Evolutionary conservation across 2,797 vertebrate species (phyloP), one percentile per base, ranked within the genome.

Genomic region (Cossypha niveicapilla): DNA sequence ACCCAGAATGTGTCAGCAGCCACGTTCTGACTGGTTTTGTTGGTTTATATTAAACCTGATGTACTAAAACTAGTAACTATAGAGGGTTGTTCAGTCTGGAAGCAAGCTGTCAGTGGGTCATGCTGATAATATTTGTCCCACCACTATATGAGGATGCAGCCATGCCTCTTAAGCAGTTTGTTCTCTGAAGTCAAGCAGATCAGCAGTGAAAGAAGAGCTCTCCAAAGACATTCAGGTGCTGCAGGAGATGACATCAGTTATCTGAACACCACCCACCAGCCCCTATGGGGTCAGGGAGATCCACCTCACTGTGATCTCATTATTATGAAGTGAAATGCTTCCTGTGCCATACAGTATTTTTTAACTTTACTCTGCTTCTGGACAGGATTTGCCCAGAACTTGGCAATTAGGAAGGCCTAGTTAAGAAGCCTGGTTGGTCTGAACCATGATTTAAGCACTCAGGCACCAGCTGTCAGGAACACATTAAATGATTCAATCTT

Each of bases 401-500:
- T 65, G 35, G 44, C 51, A 68, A 19, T 51, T 72, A 62, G 47
- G 35, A 54, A 50, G 25, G 32, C 42, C 83, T 58, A 57, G 27
- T 47, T 74, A 54, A 74, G 50, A 47, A 75, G n/a, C 41, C 47
- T 82, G 60, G 3, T 44, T 68, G 39, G 42, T 47, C 22, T 57
- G 53, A 75, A 41, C 37, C 19, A 7, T 6, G 6, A 32, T 54
- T 9, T 42, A 17, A 86, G 30, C 2, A 8, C 32, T 51, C 32
- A 35, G 44, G 47, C 0, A 0, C 34, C 45, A 9, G 24, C 30
- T 74, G 37, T 41, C 39, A 70, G 37, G 47, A 78, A 35, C 30
- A 45, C 0, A 0, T 76, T 50, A 78, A 75, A 35, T 21, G 3
- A 54, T 41, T 80, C 3, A 12, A 1, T 24, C 27, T 50, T 66